Base-by-base conservation (phyloP, 2,113 vertebrate genomes). In the Lota lota region DNA sequence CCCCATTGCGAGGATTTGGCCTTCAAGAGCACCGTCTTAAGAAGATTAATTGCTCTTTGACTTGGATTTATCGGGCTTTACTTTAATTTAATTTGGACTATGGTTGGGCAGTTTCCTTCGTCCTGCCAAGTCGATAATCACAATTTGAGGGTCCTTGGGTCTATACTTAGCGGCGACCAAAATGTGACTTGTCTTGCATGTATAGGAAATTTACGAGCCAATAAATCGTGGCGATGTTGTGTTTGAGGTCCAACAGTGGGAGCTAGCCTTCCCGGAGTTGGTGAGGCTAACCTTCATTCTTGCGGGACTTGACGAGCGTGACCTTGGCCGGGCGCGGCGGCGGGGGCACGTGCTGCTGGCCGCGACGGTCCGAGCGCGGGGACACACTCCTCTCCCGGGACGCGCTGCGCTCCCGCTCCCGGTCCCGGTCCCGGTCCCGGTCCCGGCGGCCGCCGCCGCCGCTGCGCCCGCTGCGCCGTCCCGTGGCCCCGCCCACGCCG, bases 251-350 rank as follows among this genome's bases (percentile, higher is more conserved):
- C 6, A 12, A 11, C 40, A 11, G 40, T 8, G 7, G 12, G 12
- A 20, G 16, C 57, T 16, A 22, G 21, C 61, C 21, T 28, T 28
- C 22, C 85, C 81, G 79, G 87, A 78, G 74, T 88, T 84, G 80
- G 87, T 2, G 88, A 89, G 85, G 79, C 91, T 90, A 86, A 99
- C 97, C 97, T 98, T 99, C 97, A 83, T 96, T 98, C 70, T 98
- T 98, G 76, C 96, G 94, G 0, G 97, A 99, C 70, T 99, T 99
- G 82, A 99, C 95, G 47, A 99, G 81, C 0, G 96, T 99, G 85
- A 99, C 96, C 89, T 96, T 99, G 83, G 96, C 95, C 40, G 97
- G 97, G 11, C 94, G 95, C 40, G 40, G 40, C 40, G 40, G 40
- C 5, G 93, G 91, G 3, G 96, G 95, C 66, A 96, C 93, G 88